A percentile compares a stretch with the other conserved stretches of the same genome.
Conservation (phyloP, 1,140 invertebrate genomes). For the Lepidotrigona ventralis region DNA sequence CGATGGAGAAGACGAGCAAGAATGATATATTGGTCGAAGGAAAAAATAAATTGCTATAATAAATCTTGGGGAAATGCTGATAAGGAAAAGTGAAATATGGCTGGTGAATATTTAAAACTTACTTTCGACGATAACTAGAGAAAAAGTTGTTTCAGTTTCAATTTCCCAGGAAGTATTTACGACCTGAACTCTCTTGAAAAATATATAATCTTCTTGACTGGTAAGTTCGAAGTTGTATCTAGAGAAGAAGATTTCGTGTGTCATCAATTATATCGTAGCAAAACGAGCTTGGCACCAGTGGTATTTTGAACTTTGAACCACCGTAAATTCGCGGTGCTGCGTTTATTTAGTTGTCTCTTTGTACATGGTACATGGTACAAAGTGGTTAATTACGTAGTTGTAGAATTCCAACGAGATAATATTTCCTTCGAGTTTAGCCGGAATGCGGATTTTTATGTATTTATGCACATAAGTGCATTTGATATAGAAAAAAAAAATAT, state of each 20-base stretch:
- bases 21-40: background rate
- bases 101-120: no score
- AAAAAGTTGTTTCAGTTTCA: background rate
- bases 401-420: background rate
- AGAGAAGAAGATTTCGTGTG: background rate
- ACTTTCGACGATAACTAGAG: background rate
- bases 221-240: background rate
- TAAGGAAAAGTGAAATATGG: background rate
- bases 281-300: constrained; percentile 26
- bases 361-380: no score
- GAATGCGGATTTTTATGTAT: no score
- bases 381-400: constrained; percentile 13
- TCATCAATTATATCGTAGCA: constrained; percentile 15
- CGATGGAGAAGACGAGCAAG: background rate
- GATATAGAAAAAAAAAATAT: no score
- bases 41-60: background rate
- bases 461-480: no score
- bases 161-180: background rate
- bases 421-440: constrained; percentile 3
- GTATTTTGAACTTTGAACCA: constrained; percentile 23
- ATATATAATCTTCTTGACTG: background rate
- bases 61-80: background rate
- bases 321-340: background rate
- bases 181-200: background rate
- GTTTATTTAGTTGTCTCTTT: no score